These are phyloP conservation scores for Rhinogobio ventralis DNA, from an alignment of 2,797 vertebrate genomes.

Conservation along the genomic window DNA sequence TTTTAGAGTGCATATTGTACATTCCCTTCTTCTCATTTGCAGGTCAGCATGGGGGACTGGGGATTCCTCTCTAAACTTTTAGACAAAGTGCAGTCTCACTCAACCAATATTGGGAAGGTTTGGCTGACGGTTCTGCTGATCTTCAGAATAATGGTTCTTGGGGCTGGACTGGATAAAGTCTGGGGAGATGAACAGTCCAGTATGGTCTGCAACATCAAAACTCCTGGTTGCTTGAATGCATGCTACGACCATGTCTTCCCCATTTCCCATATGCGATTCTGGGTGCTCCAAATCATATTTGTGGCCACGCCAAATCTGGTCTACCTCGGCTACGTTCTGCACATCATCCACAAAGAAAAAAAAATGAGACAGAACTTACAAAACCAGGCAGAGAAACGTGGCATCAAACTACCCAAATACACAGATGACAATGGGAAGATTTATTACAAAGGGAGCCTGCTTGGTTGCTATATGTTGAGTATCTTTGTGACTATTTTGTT, in stretches of 20 bases:
- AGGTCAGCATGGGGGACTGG: conserved; percentile 87
- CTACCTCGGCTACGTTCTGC: conserved; percentile 87
- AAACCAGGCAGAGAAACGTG: conserved; percentile 66
- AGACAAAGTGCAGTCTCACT: conserved; percentile 92
- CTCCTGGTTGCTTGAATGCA: conserved; percentile 85
- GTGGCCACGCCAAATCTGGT: conserved; percentile 87
- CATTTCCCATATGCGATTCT: conserved; percentile 90
- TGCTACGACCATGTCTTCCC: conserved; percentile 90
- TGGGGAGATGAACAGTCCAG: conserved; percentile 91
- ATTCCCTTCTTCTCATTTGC: conserved; percentile 16
- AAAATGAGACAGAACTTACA: conserved; percentile 80
- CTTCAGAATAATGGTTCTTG: conserved; percentile 92
- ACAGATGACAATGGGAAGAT: conserved; percentile 78
- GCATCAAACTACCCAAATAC: conserved; percentile 75
- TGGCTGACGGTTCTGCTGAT: conserved; percentile 93
- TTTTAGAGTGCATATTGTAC: background rate
- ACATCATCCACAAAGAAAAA: conserved; percentile 84
- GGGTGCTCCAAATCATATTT: conserved; percentile 93
- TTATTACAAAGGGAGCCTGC: conserved; percentile 84
- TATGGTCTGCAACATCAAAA: conserved; percentile 88
- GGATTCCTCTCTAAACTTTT: conserved; percentile 88
- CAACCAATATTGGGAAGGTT: conserved; percentile 89
- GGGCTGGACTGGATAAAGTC: conserved; percentile 86
- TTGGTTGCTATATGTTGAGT: conserved; percentile 86
- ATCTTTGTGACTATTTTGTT: conserved; percentile 86